Base-by-base conservation (phyloP, 2,888 invertebrate genomes). In the Aphidius colemani region DNA sequence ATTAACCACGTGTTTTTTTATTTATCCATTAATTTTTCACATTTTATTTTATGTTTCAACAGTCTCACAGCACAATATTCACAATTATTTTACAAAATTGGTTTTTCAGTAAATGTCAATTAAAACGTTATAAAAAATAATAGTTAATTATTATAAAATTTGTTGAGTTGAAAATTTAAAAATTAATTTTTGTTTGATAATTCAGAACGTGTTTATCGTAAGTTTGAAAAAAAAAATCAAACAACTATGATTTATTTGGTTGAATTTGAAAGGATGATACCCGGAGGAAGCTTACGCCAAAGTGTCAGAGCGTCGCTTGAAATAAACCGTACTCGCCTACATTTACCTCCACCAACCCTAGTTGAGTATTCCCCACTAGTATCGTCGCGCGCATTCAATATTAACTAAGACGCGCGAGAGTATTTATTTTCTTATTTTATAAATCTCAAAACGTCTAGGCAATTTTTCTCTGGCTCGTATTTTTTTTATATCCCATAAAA, bases 271-370 rank as follows among this genome's bases (percentile, higher is more conserved):
- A 68, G 69, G 68, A 73, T 70, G 74, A 75, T 72, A 64, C 74
- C 71, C 74, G 67, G 67, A 70, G 74, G 74, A 71, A 77, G 78
- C 80, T 80, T 75, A 76, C 75, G 78, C 75, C 80, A 73, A 78
- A 81, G 79, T 80, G 81, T 78, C 79, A 76, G 75, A 76, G 69
- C 71, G 75, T 74, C 70, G 80, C 81, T 80, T 77, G 80, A 80
- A 81, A 81, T 81, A 81, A 65, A 79, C 80, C 76, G 74, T 74
- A 71, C 72, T 71, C 72, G 74, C 73, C 78, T 75, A 74, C 75
- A 72, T 74, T 75, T 75, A 77, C 77, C 78, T 75, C 75, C 75
- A 72, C 78, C 77, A 78, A 78, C 77, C 79, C 77, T 70, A 72
- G 72, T 63, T 65, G 69, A 65, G 53, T 69, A 66, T 69, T 70